phyloP scores from a whole-genome alignment of 2,888 invertebrate species.

The Steromphala cineraria region DNA sequence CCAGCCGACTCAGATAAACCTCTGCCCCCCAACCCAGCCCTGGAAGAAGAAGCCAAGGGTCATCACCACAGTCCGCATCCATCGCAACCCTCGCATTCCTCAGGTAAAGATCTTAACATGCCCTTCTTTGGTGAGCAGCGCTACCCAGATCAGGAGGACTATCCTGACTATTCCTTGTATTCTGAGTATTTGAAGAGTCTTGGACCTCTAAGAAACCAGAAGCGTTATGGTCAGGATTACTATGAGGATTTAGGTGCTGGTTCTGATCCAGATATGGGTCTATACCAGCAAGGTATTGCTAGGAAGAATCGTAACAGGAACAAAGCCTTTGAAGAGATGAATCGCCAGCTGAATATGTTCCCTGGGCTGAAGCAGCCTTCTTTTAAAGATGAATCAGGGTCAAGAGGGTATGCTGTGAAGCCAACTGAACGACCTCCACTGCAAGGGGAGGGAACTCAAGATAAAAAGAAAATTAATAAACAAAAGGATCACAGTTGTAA shows the following conservation, averaged over 20 bases:
- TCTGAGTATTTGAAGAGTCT: neutral
- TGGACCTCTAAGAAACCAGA: constrained; percentile 1
- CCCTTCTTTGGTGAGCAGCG: neutral
- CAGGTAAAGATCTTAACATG: constrained; percentile 19
- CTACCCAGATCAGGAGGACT: neutral
- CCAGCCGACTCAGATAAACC: constrained; percentile 75
- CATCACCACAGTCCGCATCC: constrained; percentile 46
- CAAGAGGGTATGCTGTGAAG: neutral
- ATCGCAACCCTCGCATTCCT: neutral
- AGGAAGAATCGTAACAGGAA: constrained; percentile 57
- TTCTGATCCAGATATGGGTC: neutral
- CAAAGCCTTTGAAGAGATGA: constrained; percentile 57
- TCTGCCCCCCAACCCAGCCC: constrained; percentile 76
- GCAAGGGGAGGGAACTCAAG: constrained; percentile 7
- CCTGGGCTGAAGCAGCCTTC: neutral
- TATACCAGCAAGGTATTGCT: neutral
- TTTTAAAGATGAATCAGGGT: neutral
- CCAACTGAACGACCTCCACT: neutral
- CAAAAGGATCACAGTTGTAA: neutral
- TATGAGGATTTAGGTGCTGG: neutral
- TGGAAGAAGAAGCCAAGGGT: constrained; percentile 66
- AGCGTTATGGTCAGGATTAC: constrained; percentile 20
- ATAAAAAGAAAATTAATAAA: too few species aligned
- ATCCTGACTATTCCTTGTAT: constrained; percentile 18
- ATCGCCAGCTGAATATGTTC: constrained; percentile 42